A percentile compares a stretch with the other conserved stretches of the same genome.
Conservation (phyloP, 2,888 invertebrate genomes). For the Morpho deidamia region DNA sequence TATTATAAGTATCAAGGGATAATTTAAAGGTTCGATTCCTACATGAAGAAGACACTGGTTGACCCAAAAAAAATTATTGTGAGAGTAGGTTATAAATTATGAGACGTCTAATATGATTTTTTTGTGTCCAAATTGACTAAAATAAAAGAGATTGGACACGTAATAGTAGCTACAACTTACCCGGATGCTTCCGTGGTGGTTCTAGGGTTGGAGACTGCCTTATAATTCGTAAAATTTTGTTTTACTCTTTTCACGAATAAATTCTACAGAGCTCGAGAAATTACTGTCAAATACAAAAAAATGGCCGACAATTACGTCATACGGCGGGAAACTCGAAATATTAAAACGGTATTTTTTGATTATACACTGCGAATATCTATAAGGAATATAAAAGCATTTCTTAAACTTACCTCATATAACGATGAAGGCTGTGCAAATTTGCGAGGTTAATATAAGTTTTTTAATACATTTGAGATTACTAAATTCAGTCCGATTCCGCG, state of each 20-base stretch:
- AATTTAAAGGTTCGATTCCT: not conserved
- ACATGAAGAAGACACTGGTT: conserved; percentile 40
- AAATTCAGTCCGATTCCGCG: conserved; percentile 56
- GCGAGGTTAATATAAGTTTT: conserved; percentile 43
- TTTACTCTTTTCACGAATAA: conserved; percentile 53
- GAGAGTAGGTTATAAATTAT: conserved; percentile 29
- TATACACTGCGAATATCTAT: too few species aligned
- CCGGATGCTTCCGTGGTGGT: conserved; percentile 72
- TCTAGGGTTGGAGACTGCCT: conserved; percentile 50
- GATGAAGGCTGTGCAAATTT: conserved; percentile 38
- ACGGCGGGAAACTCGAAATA: conserved; percentile 62
- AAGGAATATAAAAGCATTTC: not conserved
- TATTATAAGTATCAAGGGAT: too few species aligned
- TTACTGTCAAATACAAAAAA: conserved; percentile 48
- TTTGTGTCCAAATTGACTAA: not conserved
- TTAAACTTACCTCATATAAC: conserved; percentile 62
- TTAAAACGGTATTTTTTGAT: conserved; percentile 37
- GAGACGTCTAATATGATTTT: conserved; percentile 27
- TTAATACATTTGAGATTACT: conserved; percentile 52
- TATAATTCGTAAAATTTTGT: conserved; percentile 47
- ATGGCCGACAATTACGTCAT: conserved; percentile 70
- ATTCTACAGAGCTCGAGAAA: conserved; percentile 49
- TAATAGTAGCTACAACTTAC: conserved; percentile 47
- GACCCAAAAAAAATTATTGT: conserved; percentile 55
- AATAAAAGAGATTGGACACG: conserved; percentile 12